Percentiles rank a stretch among this genome's conserved stretches.
These are phyloP conservation scores for Astreopora myriophthalma DNA, from an alignment of 64 coral and sea anemone genomes.

Conservation along the genomic window DNA sequence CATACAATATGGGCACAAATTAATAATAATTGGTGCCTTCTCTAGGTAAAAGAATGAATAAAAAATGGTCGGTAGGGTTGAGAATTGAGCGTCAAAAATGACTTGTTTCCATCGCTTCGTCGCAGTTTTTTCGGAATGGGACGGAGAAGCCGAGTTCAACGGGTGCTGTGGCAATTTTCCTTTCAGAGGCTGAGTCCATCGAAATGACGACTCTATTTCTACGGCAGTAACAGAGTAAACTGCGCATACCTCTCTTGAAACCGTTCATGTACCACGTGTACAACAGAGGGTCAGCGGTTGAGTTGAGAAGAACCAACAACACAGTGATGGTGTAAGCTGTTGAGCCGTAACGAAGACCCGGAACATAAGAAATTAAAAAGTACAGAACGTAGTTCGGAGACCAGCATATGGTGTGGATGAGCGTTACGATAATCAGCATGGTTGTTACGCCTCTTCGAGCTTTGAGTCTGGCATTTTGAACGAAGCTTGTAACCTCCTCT, in stretches of 20 bases:
- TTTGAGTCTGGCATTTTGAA: slow-evolving; percentile 50
- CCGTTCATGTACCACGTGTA: slow-evolving; percentile 60
- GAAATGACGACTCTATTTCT: background rate
- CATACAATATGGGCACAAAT: too few relatives aligned
- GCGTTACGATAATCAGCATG: slow-evolving; percentile 54
- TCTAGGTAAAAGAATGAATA: too few relatives aligned
- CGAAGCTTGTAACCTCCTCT: background rate
- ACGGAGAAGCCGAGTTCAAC: background rate
- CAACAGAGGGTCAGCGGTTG: slow-evolving; percentile 55
- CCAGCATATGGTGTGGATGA: slow-evolving; percentile 60
- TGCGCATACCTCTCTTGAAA: slow-evolving; percentile 23
- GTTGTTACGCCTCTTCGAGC: slow-evolving; percentile 25
- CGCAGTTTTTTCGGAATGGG: background rate
- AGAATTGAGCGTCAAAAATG: background rate
- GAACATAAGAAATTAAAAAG: slow-evolving; percentile 31
- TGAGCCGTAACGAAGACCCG: slow-evolving; percentile 59
- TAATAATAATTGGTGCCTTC: too few relatives aligned
- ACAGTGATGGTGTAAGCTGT: slow-evolving; percentile 63
- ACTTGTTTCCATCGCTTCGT: background rate
- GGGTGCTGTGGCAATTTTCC: background rate
- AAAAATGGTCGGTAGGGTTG: too few relatives aligned
- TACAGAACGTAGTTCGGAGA: slow-evolving; percentile 71
- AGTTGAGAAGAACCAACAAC: slow-evolving; percentile 65
- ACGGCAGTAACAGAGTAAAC: slow-evolving; percentile 12
- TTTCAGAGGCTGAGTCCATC: background rate